Evolutionary conservation across 2,797 vertebrate species (phyloP).

Genomic region (Tokudaia tokunoshimensis): DNA sequence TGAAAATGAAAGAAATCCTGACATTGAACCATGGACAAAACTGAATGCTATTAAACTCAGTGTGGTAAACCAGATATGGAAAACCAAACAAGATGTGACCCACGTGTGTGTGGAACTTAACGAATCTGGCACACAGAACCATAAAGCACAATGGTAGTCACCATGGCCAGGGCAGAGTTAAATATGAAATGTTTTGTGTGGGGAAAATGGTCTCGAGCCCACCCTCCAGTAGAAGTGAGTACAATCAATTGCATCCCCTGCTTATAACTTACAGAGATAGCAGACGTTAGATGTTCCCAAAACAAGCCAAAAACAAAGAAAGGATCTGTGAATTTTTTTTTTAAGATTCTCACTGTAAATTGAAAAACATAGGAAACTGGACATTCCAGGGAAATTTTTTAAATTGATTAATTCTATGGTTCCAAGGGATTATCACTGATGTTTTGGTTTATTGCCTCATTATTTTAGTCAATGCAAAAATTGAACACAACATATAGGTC

Average conservation of each 20-base stretch:
- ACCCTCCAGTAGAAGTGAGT: neutral
- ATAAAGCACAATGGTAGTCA: neutral
- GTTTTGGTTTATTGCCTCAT: neutral
- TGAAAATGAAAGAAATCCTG: neutral
- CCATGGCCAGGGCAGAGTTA: neutral
- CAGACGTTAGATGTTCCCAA: neutral
- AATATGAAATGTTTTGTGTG: neutral
- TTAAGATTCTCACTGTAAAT: neutral
- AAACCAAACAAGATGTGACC: neutral
- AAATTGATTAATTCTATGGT: neutral
- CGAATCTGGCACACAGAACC: neutral
- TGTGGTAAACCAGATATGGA: neutral
- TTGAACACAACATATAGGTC: neutral
- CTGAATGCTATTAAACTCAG: neutral
- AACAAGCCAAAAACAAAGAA: neutral
- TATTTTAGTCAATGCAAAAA: neutral
- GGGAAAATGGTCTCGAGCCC: neutral
- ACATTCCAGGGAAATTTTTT: neutral
- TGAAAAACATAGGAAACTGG: neutral
- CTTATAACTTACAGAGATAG: neutral
- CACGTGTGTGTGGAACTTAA: neutral
- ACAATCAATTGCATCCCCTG: neutral
- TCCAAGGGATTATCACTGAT: neutral
- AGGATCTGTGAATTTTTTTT: neutral
- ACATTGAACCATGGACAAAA: neutral